Base-by-base conservation (phyloP, 2,797 vertebrate species). In the Brotula barbata region DNA sequence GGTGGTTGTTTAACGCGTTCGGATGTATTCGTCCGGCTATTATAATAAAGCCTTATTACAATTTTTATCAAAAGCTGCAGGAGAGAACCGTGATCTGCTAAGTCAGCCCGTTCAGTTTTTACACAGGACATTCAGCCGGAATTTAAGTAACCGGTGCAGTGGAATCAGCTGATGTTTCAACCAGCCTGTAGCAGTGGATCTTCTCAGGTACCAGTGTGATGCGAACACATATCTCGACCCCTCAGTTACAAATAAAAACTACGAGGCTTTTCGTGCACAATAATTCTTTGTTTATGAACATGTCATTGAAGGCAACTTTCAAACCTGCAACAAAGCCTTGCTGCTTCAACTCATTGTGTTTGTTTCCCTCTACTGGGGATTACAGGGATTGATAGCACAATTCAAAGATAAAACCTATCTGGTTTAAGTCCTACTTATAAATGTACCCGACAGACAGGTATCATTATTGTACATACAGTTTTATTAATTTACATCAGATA, bases 401-500 rank as follows among this genome's bases (percentile, higher is more conserved):
- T 4, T 4, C 25, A 28, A 28, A 8, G 25, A 5, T 14, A 22
- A 8, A 58, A n/a, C 63, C 64, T 28, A 4, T 28, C 25, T 28
- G 25, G 25, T 4, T 28, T 28, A 4, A 65, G 20, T 58, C 28
- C 20, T 20, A 41, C 9, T 59, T 12, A 54, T 16, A 67, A 68
- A 66, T 37, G n/a, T 14, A 77, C 45, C 43, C 10, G 6, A 56
- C 49, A 36, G 34, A 36, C 34, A 36, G 34, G 34, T 28, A 4
- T 28, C 4, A 39, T 75, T 54, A 59, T 31, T 21, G 50, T 71
- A 33, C 22, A 51, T 25, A 62, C 15, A 61, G 73, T 84, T 73
- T 73, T 67, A 88, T 91, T 85, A 87, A 90, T 90, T 85, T 90
- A 89, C 88, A 92, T 59, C 20, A 79, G 73, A 86, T 87, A 77